Conservation (phyloP, 2,888 invertebrate genomes). For the Xanthia togata region DNA sequence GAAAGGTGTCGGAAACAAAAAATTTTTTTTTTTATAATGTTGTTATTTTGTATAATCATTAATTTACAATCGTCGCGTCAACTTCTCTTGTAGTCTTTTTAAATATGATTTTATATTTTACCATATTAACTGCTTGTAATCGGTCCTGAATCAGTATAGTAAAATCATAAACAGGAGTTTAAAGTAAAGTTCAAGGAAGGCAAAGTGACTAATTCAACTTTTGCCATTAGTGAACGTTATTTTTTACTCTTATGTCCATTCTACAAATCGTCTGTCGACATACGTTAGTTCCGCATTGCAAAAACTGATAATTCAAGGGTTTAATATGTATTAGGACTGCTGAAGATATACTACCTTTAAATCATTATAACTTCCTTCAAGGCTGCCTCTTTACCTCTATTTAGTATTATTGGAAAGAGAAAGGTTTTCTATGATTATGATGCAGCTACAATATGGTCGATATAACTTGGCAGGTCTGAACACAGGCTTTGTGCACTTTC, state of each 20-base stretch:
- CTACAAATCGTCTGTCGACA: not conserved
- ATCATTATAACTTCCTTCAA: slow-evolving; percentile 1
- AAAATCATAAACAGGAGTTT: not conserved
- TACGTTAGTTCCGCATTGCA: not conserved
- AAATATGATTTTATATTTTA: slow-evolving; percentile 10
- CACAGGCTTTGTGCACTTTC: too few species aligned
- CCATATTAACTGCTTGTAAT: not conserved
- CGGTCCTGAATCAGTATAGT: not conserved
- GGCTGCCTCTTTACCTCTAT: not conserved
- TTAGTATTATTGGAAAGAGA: not conserved
- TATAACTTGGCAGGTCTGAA: too few species aligned
- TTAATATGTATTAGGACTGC: slow-evolving; percentile 2
- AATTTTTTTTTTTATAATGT: too few species aligned
- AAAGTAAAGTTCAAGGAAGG: not conserved
- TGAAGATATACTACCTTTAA: not conserved
- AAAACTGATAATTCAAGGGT: slow-evolving; percentile 5
- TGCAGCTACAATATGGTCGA: not conserved
- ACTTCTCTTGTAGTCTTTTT: not conserved
- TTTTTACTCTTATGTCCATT: not conserved
- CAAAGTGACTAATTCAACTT: not conserved
- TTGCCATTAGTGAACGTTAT: not conserved
- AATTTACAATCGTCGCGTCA: slow-evolving; percentile 13
- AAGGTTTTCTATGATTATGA: not conserved
- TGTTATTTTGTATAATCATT: slow-evolving; percentile 13
- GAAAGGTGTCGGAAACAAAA: not conserved